phyloP scores from a whole-genome alignment of 1,140 invertebrate genomes.

The Babylonia areolata region DNA sequence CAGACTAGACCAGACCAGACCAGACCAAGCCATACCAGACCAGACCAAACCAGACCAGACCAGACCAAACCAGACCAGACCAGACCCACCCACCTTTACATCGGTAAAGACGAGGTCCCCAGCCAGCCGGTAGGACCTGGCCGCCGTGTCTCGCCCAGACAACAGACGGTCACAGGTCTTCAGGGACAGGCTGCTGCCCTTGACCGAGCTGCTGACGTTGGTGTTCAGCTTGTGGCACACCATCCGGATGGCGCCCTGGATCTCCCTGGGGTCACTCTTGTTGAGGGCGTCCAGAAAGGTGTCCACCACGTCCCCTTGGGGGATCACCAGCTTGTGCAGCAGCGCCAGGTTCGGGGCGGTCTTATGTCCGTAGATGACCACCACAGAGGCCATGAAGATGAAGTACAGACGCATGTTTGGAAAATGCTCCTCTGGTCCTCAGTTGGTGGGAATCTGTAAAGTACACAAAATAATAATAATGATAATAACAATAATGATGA shows the following conservation, averaged over 20 bases:
- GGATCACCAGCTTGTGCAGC: too few species aligned
- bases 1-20: too few species aligned
- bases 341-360: too few species aligned
- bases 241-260: not conserved
- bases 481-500: too few species aligned
- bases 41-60: too few species aligned
- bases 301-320: not conserved
- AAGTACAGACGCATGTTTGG: not conserved
- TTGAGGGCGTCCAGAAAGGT: not conserved
- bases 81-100: not conserved
- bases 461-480: too few species aligned
- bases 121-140: not conserved
- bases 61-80: too few species aligned
- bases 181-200: not conserved
- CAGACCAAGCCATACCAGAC: too few species aligned
- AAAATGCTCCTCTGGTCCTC: not conserved
- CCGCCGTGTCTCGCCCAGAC: not conserved
- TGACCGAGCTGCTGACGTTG: not conserved
- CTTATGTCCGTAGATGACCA: not conserved
- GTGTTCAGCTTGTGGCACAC: not conserved
- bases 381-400: slow-evolving; percentile 7
- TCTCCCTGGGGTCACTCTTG: not conserved
- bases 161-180: not conserved
- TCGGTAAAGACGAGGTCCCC: slow-evolving; percentile 16
- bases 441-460: too few species aligned